Conservation (phyloP, 2,888 invertebrate genomes). For the Pyrrhia umbra region DNA sequence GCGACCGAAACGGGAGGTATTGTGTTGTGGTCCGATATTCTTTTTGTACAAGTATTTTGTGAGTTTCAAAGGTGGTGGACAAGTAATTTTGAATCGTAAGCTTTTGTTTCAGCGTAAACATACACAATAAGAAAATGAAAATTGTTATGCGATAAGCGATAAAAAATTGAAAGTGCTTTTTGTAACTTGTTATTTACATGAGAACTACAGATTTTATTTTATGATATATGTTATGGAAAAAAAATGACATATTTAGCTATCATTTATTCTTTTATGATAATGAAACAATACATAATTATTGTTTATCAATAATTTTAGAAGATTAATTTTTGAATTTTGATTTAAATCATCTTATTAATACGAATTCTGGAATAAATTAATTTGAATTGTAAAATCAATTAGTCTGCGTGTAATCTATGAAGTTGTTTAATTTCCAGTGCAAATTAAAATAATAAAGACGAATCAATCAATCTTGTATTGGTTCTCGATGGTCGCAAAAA, state of each 20-base stretch:
- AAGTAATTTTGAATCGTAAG: slow-evolving; percentile 50
- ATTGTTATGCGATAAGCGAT: slow-evolving; percentile 44
- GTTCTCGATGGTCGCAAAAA: not conserved
- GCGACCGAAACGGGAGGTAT: slow-evolving; percentile 60
- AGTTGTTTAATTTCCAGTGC: no score
- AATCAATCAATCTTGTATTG: not conserved
- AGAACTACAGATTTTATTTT: slow-evolving; percentile 13
- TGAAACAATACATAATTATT: no score
- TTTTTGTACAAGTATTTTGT: slow-evolving; percentile 49
- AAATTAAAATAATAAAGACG: not conserved
- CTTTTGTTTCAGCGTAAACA: slow-evolving; percentile 47
- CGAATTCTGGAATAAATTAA: no score
- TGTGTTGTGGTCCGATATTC: slow-evolving; percentile 47
- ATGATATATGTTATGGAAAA: not conserved
- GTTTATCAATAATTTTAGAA: no score
- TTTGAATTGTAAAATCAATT: not conserved
- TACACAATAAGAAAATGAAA: slow-evolving; percentile 53
- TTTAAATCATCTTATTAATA: no score
- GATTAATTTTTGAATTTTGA: no score
- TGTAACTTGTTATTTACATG: slow-evolving; percentile 12
- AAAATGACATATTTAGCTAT: no score
- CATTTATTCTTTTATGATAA: not conserved
- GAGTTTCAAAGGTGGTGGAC: slow-evolving; percentile 45
- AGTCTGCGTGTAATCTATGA: not conserved
- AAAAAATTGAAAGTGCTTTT: slow-evolving; percentile 24